These are phyloP conservation scores for Epinotia ramella DNA, from an alignment of 2,888 invertebrate species.

Conservation along the genomic window DNA sequence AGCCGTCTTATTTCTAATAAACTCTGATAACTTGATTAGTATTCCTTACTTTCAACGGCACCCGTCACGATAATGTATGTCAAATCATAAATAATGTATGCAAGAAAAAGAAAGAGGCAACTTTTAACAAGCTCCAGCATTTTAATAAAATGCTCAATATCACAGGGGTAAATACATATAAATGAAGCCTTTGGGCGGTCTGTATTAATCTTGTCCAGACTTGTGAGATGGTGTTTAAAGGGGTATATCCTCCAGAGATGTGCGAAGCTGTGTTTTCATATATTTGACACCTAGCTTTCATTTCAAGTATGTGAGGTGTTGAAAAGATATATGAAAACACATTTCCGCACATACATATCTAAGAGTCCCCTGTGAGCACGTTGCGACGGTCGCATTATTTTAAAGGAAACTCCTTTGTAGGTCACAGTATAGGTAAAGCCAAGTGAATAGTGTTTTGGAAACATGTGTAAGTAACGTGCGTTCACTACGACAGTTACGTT, in stretches of 20 bases:
- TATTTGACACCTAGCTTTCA: too few relatives aligned
- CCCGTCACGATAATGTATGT: slow-evolving; percentile 10
- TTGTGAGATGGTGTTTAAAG: neutral
- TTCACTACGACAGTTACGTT: slow-evolving; percentile 33
- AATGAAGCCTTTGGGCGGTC: slow-evolving; percentile 37
- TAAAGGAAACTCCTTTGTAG: neutral
- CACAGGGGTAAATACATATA: slow-evolving; percentile 23
- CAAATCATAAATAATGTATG: slow-evolving; percentile 16
- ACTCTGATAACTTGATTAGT: slow-evolving; percentile 18
- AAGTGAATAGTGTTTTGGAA: slow-evolving; percentile 15
- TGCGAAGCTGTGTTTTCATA: too few relatives aligned
- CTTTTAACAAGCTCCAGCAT: slow-evolving; percentile 14
- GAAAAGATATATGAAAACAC: too few relatives aligned
- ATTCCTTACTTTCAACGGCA: slow-evolving; percentile 17
- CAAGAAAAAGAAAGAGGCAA: slow-evolving; percentile 16
- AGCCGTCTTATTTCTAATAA: slow-evolving; percentile 8
- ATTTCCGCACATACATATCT: too few relatives aligned
- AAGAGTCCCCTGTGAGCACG: neutral
- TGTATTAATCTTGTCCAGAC: slow-evolving; percentile 21
- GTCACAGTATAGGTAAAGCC: slow-evolving; percentile 1
- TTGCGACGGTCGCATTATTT: neutral
- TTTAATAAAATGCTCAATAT: slow-evolving; percentile 21
- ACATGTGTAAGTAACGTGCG: slow-evolving; percentile 20
- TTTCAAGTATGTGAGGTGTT: too few relatives aligned
- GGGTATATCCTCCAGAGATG: too few relatives aligned